phyloP scores from a whole-genome alignment of 2,113 vertebrate genomes.

The Phocoena phocoena region DNA sequence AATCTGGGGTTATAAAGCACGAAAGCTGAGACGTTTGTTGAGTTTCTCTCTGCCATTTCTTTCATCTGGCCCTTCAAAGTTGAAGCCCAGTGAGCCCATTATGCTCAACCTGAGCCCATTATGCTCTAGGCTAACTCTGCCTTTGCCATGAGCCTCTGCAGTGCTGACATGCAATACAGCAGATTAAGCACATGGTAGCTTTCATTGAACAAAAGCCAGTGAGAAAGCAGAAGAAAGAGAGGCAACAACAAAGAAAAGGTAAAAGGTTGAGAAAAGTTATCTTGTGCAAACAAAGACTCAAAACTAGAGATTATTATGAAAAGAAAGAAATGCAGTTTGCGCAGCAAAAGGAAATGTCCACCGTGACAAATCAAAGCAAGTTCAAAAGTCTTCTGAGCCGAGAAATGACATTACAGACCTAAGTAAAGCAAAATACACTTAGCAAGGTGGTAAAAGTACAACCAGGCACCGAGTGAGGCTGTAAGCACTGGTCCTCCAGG shows the following conservation, averaged over 20 bases:
- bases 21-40: neutral
- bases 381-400: neutral
- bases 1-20: neutral
- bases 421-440: neutral
- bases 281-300: neutral
- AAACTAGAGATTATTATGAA: neutral
- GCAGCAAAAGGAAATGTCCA: neutral
- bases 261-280: neutral
- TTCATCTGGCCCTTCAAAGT: neutral
- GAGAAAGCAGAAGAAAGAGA: constrained; percentile 94
- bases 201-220: constrained; percentile 94
- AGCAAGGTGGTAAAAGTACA: neutral
- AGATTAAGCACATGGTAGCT: constrained; percentile 96
- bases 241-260: constrained; percentile 85
- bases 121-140: neutral
- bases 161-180: neutral
- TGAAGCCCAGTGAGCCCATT: neutral
- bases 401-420: neutral
- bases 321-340: neutral
- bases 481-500: neutral
- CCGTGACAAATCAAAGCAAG: neutral
- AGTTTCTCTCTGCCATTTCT: neutral
- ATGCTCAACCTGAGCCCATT: neutral
- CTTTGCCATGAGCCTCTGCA: neutral
- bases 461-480: neutral